These are phyloP conservation scores for Caenorhabditis sp. DNA, from an alignment of 2,888 invertebrate genomes.

Conservation along the genomic window DNA sequence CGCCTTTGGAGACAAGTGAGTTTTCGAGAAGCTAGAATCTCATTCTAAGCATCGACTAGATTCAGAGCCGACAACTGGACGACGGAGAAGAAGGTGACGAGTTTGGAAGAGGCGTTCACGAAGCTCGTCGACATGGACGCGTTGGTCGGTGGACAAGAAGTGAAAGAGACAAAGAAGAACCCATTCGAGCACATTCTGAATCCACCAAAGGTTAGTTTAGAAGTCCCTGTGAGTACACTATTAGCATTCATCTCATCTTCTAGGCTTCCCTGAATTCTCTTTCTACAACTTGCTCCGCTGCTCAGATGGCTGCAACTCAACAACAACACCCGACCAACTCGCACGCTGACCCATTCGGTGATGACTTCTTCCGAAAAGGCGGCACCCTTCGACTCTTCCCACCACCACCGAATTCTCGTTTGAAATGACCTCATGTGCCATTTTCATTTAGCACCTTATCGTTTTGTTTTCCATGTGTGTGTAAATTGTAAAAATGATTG, in stretches of 20 bases:
- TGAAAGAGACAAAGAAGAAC: constrained; percentile 79
- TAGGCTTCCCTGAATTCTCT: constrained; percentile 71
- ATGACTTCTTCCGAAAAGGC: constrained; percentile 76
- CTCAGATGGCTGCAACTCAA: constrained; percentile 59
- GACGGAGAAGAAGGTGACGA: constrained; percentile 75
- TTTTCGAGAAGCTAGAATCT: background rate
- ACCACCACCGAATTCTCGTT: background rate
- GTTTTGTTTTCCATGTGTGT: constrained; percentile 13
- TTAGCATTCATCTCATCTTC: no score
- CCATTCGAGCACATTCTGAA: constrained; percentile 82
- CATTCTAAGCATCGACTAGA: constrained; percentile 4
- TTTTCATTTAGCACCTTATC: background rate
- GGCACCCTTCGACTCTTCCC: background rate
- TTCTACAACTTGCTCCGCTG: constrained; percentile 58
- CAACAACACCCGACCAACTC: constrained; percentile 33
- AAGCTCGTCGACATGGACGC: constrained; percentile 83
- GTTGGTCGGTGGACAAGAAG: constrained; percentile 73
- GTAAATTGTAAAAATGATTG: constrained; percentile 35
- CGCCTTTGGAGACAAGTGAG: constrained; percentile 67
- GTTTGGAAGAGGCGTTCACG: constrained; percentile 81
- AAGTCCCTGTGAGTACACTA: background rate
- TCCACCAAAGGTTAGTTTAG: constrained; percentile 77
- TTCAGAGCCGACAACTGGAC: constrained; percentile 58
- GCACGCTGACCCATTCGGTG: constrained; percentile 72
- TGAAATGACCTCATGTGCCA: constrained; percentile 33